Conservation (phyloP, 2,797 vertebrate genomes). For the Cryptoprocta ferox region DNA sequence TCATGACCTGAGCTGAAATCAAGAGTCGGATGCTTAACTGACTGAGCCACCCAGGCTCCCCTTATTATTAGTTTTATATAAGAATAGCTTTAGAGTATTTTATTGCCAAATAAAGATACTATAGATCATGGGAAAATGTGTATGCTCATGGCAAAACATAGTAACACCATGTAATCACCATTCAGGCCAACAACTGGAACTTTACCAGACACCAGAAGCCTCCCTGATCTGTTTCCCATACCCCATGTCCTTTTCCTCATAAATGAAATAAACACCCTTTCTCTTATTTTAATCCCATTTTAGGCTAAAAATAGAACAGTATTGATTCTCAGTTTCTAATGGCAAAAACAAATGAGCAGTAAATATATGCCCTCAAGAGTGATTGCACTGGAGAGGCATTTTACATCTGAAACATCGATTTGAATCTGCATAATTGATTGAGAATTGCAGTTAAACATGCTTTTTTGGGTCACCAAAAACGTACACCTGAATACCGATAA, state of each 20-base stretch:
- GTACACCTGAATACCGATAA: slow-evolving; percentile 23
- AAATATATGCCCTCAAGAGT: slow-evolving; percentile 54
- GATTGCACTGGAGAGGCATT: slow-evolving; percentile 73
- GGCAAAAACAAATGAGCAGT: slow-evolving; percentile 81
- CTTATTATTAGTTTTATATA: not conserved
- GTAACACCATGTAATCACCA: not conserved
- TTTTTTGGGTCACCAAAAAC: not conserved
- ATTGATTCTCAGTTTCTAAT: slow-evolving; percentile 81
- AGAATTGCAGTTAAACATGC: slow-evolving; percentile 68
- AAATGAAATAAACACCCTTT: not conserved
- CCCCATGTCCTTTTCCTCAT: not conserved
- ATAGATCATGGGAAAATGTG: not conserved
- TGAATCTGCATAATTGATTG: slow-evolving; percentile 82
- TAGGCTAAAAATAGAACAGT: slow-evolving; percentile 66
- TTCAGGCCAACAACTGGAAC: not conserved
- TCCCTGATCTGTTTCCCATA: not conserved
- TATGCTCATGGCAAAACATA: not conserved
- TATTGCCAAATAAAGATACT: not conserved
- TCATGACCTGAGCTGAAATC: no score
- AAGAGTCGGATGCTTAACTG: no score
- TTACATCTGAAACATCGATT: slow-evolving; percentile 79
- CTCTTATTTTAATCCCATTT: slow-evolving; percentile 60
- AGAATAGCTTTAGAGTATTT: not conserved
- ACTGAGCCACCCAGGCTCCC: no score
- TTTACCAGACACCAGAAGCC: not conserved